Base-by-base conservation (phyloP, 2,113 vertebrate species). In the Oryzias celebensis region DNA sequence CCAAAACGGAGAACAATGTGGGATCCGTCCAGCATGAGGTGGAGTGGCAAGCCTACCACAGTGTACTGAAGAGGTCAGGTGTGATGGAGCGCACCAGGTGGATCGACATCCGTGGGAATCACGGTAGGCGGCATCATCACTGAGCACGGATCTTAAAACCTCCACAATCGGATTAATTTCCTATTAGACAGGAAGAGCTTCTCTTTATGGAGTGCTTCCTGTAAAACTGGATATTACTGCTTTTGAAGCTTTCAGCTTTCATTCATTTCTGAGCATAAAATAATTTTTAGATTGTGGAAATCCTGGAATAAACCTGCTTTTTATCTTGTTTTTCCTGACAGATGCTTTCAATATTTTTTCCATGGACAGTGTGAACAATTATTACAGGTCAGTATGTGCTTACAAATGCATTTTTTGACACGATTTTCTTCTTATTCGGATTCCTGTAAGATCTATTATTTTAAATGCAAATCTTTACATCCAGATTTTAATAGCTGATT, bases 31-130 rank as follows among this genome's bases (percentile, higher is more conserved):
- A 99, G 74, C 73, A 95, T 6, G 96, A 98, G 71, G 90, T 91
- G 66, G 97, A 99, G 80, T 99, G 97, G 97, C 94, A 95, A 84
- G 94, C 90, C 71, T 99, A 99, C 71, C 91, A 96, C 61, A 90
- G 91, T 77, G 79, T 96, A 80, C 86, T 99, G 72, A 98, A 96
- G 87, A 93, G 91, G 85, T 95, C 96, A 1, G 91, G 82, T 2
- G 96, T 98, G 73, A 88, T 95, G 92, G 93, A 98, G 83, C 95
- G 93, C 88, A 98, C 95, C 1, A 94, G 91, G 75, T 98, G 97
- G 97, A 95, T 98, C 51, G 96, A 98, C 87, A 94, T 98, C 76
- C 95, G 93, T 43, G 97, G 97, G 78, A 99, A 98, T 89, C 97
- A 99, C 60, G 97, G 97, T 98, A 76, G 88, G 42, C 44, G 20